Percentiles rank a stretch among this genome's conserved stretches.
These are phyloP conservation scores for Coccyzus lansbergi DNA, from an alignment of 2,797 vertebrate species.

Conservation along the genomic window DNA sequence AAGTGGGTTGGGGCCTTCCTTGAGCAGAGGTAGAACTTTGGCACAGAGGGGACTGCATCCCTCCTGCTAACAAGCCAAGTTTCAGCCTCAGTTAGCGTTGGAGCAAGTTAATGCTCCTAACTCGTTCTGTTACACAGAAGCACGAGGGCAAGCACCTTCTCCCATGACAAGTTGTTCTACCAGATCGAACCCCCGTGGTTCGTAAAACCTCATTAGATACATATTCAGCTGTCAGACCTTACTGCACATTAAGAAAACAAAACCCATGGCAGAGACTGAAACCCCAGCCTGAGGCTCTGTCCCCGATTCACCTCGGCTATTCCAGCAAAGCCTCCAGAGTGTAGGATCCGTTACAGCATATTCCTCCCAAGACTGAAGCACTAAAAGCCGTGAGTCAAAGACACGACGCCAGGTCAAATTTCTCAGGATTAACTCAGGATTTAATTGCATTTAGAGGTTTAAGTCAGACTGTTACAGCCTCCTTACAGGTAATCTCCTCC, in stretches of 20 bases:
- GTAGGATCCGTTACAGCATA: neutral
- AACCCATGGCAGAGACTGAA: neutral
- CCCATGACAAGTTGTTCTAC: neutral
- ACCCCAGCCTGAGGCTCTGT: neutral
- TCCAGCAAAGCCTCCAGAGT: neutral
- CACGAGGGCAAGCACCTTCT: neutral
- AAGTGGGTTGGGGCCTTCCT: neutral
- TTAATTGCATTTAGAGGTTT: slow-evolving; percentile 63
- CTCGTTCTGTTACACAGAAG: neutral
- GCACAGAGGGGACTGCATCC: neutral
- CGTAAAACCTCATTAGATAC: slow-evolving; percentile 30
- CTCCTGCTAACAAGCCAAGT: neutral
- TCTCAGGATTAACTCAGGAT: slow-evolving; percentile 53
- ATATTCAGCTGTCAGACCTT: slow-evolving; percentile 17
- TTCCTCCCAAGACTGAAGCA: neutral
- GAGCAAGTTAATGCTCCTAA: neutral
- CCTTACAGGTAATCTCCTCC: slow-evolving; percentile 2
- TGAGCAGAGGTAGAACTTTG: neutral
- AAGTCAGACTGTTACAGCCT: slow-evolving; percentile 6
- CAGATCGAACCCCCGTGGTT: slow-evolving; percentile 3
- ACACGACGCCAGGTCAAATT: slow-evolving; percentile 28
- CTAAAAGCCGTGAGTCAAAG: neutral
- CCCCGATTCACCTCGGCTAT: neutral
- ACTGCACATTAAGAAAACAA: neutral
- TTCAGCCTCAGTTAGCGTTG: neutral